Conservation (phyloP, 2,797 vertebrate genomes). For the Hippoglossus hippoglossus region DNA sequence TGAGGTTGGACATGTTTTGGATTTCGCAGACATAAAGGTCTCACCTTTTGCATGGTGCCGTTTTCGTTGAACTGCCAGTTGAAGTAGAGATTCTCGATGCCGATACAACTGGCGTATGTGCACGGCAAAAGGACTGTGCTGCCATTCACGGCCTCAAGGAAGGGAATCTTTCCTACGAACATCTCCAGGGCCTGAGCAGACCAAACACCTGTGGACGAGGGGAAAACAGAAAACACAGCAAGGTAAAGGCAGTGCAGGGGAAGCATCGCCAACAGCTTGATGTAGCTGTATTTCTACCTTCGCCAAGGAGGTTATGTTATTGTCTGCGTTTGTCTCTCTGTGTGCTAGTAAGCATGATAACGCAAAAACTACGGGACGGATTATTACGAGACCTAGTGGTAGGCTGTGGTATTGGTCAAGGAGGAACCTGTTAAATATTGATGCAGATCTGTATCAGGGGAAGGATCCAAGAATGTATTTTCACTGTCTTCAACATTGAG, state of each 20-base stretch:
- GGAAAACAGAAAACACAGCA: background rate
- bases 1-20: background rate
- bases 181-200: conserved; percentile 88
- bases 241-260: background rate
- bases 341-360: no score
- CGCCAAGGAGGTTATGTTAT: no score
- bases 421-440: no score
- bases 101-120: conserved; percentile 90
- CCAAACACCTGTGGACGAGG: conserved; percentile 80
- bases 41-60: conserved; percentile 80
- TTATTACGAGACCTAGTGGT: no score
- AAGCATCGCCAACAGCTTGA: no score
- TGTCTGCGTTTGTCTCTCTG: no score
- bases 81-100: conserved; percentile 90
- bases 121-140: conserved; percentile 92
- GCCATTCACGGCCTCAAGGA: conserved; percentile 90
- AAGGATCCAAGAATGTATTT: no score
- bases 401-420: no score
- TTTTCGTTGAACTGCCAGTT: conserved; percentile 91
- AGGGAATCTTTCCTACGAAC: conserved; percentile 89
- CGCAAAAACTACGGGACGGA: no score
- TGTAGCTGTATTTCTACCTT: no score
- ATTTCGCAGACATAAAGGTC: background rate
- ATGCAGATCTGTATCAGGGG: no score
- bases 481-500: no score